Base-by-base conservation (phyloP, 2,113 vertebrate genomes). In the Lepidothrix coronata region DNA sequence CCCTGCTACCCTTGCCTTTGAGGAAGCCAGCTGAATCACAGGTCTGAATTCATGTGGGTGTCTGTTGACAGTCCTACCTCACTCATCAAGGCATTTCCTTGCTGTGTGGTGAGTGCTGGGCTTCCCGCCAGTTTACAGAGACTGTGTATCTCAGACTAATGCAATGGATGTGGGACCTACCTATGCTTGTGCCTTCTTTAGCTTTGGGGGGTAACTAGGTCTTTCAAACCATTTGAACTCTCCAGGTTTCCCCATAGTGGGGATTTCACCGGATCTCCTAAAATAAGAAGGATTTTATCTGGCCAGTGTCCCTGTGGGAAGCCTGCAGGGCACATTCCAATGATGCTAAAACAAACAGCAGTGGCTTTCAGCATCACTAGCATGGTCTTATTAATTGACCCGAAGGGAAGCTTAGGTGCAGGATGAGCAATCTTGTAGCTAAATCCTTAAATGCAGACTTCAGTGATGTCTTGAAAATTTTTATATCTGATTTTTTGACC, bases 71-170 rank as follows among this genome's bases (percentile, higher is more conserved):
- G 18, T 41, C n/a, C 43, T 67, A 4, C 30, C 48, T 88, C 1
- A 5, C 48, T 55, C 49, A 59, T 9, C 35, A 63, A 85, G 44
- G 39, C 37, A 46, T 27, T 74, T 93, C 35, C 41, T 77, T 0
- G 1, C n/a, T 12, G 15, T 16, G 17, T 0, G 1, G 17, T 0
- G 3, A 46, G 70, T 0, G 0, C 19, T 67, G 33, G 20, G 16
- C 35, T 85, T 76, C 62, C 58, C 8, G 1, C 43, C 52, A 39
- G 8, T 43, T 55, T 43, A 39, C 35, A 78, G n/a, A 85, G 51
- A n/a, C 31, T 44, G 6, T 1, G 0, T n/a, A 13, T 63, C 39
- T 75, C 57, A 67, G 52, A 41, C 11, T 51, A 33, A 68, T 14
- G 22, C 30, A 27, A 15, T 19, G 63, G 16, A 11, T 33, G 44